Conservation (phyloP, 2,797 vertebrate genomes). For the Rhinella marina region DNA sequence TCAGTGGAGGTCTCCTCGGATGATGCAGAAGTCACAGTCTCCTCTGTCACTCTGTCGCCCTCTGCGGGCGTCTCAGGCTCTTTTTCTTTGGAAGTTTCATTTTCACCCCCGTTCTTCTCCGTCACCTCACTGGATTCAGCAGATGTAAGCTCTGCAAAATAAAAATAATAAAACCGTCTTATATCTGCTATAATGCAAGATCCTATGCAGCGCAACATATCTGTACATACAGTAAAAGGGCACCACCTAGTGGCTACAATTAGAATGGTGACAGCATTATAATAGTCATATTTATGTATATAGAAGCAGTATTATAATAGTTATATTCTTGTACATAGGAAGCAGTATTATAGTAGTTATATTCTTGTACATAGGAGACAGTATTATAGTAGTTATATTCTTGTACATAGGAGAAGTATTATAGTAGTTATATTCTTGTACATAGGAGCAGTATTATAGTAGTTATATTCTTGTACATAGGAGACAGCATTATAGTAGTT, state of each 20-base stretch:
- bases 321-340: too few species aligned
- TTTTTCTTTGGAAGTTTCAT: constrained; percentile 1
- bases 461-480: constrained; percentile 11
- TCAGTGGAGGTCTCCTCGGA: background rate
- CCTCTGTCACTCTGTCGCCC: background rate
- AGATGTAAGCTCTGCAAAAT: background rate
- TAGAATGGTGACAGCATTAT: background rate
- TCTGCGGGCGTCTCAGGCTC: background rate
- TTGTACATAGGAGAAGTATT: background rate
- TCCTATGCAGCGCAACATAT: background rate
- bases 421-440: background rate
- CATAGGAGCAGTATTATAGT: background rate
- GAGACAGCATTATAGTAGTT: constrained; percentile 1
- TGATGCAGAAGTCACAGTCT: background rate
- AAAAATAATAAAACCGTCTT: background rate
- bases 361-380: too few species aligned
- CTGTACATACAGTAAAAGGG: background rate
- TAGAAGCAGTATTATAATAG: background rate
- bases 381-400: too few species aligned
- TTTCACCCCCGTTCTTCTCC: background rate
- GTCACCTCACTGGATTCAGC: background rate
- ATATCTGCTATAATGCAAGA: background rate
- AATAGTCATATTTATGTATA: background rate
- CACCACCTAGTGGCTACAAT: background rate
- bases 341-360: too few species aligned